These are phyloP conservation scores for Melangyna quadrimaculata DNA, from an alignment of 2,888 invertebrate species.

Conservation along the genomic window DNA sequence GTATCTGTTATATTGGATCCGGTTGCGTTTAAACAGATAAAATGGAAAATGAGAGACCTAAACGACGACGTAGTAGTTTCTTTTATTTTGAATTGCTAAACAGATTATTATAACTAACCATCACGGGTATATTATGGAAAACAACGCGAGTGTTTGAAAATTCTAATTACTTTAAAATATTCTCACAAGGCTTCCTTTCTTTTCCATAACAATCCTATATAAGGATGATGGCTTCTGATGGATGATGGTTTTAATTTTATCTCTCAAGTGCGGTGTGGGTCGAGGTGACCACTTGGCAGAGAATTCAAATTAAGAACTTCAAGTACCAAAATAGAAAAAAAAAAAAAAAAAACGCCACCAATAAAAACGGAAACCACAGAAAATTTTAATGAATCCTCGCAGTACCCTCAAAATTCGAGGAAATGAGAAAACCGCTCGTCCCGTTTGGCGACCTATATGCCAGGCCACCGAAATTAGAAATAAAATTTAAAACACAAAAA, in stretches of 20 bases:
- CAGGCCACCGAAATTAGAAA: conserved; percentile 35
- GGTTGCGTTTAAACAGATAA: conserved; percentile 14
- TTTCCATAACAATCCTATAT: neutral
- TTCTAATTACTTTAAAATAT: conserved; percentile 59
- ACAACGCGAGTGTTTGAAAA: conserved; percentile 15
- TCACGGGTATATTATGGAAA: neutral
- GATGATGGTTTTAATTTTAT: conserved; percentile 37
- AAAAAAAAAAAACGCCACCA: conserved; percentile 17
- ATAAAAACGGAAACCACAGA: conserved; percentile 40
- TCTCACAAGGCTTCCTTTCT: neutral
- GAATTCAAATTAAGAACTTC: conserved; percentile 64
- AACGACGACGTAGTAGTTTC: no score
- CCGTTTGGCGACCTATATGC: conserved; percentile 40
- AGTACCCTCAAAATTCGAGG: conserved; percentile 43
- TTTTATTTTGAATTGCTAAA: conserved; percentile 27
- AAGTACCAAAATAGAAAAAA: conserved; percentile 24
- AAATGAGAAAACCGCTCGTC: conserved; percentile 55
- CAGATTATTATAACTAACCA: neutral
- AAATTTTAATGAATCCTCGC: conserved; percentile 64
- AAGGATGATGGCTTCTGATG: neutral
- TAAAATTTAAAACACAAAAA: conserved; percentile 4
- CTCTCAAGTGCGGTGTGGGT: conserved; percentile 26
- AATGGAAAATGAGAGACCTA: no score
- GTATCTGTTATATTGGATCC: conserved; percentile 40
- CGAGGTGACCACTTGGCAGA: conserved; percentile 48